Base-by-base conservation (phyloP, 2,113 vertebrate species). In the Semnopithecus entellus region DNA sequence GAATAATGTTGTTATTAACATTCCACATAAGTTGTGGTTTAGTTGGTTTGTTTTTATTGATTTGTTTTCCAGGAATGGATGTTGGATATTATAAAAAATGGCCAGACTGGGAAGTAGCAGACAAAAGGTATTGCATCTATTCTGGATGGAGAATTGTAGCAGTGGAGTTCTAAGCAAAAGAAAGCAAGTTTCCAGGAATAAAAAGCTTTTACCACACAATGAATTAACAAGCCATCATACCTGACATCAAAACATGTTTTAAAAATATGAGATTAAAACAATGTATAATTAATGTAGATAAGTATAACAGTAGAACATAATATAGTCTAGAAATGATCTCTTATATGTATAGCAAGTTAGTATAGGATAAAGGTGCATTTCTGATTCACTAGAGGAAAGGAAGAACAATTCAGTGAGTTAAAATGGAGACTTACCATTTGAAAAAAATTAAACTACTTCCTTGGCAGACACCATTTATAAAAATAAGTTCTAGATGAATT, bases 231-330 rank as follows among this genome's bases (percentile, higher is more conserved):
- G 35, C 57, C 23, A 93, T 7, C 12, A 38, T 86, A 25, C 25
- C 20, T 75, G 72, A 80, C 38, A 88, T 61, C 45, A 82, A 95
- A 50, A 80, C 14, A 30, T 59, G 45, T 89, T 89, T 88, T 79
- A 57, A 40, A 81, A 95, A 66, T 92, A 45, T 61, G 43, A 8
- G 9, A 48, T 82, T 96, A 84, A 96, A 92, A 80, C 22, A 57
- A 1, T 85, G 3, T 94, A 85, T 91, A 72, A 45, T 87, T 83
- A 89, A 12, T 92, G n/a, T 78, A 40, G 68, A 40, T 11, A 84
- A 52, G 2, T 89, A 88, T 45, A 66, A 93, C 35, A 61, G 6
- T 75, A 73, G 86, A 88, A 40, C 14, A 30, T 66, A 50, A 52
- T 35, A 85, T 40, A 55, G 35, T 68, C 35, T 2, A 70, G 40